These are phyloP conservation scores for Steromphala cineraria DNA, from an alignment of 2,888 invertebrate genomes.

Conservation along the genomic window DNA sequence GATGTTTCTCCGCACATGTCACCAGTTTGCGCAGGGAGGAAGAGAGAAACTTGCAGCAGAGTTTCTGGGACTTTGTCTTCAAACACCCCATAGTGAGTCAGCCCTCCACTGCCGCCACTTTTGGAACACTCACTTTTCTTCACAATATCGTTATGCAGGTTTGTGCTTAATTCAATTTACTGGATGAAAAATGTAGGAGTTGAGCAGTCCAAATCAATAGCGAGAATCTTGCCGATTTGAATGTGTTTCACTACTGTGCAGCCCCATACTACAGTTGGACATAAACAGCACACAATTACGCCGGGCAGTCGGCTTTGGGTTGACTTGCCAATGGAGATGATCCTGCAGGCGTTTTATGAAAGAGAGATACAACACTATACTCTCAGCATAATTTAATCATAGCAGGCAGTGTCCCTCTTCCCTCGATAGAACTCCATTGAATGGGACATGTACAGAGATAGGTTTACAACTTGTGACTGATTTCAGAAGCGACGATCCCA, in stretches of 20 bases:
- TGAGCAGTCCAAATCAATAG: background rate
- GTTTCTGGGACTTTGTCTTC: conserved; percentile 12
- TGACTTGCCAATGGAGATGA: background rate
- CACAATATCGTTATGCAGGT: conserved; percentile 13
- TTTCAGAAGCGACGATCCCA: no score
- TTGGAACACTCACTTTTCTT: conserved; percentile 6
- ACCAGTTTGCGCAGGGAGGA: conserved; percentile 10
- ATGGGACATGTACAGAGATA: no score
- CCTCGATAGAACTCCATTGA: no score
- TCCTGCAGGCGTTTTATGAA: background rate
- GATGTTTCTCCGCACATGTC: background rate
- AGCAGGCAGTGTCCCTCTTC: no score
- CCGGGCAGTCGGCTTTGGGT: background rate
- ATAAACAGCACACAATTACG: conserved; percentile 11
- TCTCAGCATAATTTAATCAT: no score
- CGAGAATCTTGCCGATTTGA: conserved; percentile 3
- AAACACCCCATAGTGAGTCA: background rate
- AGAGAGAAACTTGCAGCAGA: conserved; percentile 9
- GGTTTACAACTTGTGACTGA: no score
- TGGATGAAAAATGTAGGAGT: conserved; percentile 16
- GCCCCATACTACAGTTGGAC: background rate
- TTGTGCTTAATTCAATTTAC: conserved; percentile 15
- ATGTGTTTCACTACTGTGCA: conserved; percentile 1
- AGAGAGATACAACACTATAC: no score
- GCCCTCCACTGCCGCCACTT: background rate